A percentile compares a stretch with the other conserved stretches of the same genome.
Evolutionary conservation across 2,113 vertebrate genomes (phyloP).

Genomic region (Sphaerodactylus townsendi): DNA sequence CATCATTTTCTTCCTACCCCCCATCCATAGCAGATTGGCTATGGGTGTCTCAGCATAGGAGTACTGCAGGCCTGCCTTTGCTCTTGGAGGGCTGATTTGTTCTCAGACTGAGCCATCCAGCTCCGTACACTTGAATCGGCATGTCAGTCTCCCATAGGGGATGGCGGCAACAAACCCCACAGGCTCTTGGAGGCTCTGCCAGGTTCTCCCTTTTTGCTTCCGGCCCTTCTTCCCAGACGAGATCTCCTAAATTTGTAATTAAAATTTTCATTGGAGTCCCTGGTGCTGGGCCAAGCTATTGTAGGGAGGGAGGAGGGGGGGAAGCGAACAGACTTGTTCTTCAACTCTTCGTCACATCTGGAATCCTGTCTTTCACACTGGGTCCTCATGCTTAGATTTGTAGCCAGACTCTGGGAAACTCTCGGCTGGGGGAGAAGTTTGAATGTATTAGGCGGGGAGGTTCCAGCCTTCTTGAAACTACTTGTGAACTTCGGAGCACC

Average conservation of each 20-base stretch:
- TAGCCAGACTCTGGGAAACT: conserved; percentile 12
- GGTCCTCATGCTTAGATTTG: neutral
- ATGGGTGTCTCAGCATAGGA: neutral
- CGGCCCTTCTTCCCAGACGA: neutral
- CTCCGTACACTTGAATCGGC: neutral
- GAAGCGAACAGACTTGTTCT: neutral
- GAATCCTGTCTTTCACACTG: neutral
- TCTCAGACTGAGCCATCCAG: neutral
- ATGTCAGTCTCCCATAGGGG: neutral
- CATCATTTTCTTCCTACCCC: no score
- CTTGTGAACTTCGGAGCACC: neutral
- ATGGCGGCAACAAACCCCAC: neutral
- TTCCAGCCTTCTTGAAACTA: neutral
- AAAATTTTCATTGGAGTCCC: neutral
- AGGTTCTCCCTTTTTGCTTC: neutral
- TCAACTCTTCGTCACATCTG: neutral
- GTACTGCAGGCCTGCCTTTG: no score
- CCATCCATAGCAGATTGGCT: neutral
- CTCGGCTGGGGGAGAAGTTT: neutral
- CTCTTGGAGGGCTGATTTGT: no score
- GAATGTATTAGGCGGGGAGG: neutral
- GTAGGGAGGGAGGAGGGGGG: neutral
- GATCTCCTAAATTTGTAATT: neutral
- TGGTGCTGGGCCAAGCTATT: neutral
- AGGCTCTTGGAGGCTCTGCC: neutral